Evolutionary conservation across 2,113 vertebrate species (phyloP).

Genomic region (Vombatus ursinus): DNA sequence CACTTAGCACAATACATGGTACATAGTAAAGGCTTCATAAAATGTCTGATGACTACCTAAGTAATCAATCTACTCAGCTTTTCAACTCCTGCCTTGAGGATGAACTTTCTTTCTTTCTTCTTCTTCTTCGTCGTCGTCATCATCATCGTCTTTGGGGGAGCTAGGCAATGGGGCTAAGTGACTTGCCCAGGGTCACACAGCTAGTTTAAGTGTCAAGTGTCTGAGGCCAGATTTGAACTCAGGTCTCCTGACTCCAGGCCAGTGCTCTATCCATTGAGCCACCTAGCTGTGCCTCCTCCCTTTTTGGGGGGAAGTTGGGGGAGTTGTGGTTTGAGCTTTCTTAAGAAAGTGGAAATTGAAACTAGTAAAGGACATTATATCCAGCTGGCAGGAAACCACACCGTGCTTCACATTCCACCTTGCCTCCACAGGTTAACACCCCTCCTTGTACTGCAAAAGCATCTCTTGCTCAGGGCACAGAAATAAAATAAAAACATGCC

Average conservation of each 20-base stretch:
- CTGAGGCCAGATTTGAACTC: no score
- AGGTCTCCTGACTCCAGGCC: no score
- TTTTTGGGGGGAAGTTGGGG: no score
- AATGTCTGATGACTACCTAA: background rate
- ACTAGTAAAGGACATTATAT: background rate
- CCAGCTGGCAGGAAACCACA: background rate
- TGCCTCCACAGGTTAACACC: background rate
- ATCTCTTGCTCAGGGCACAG: background rate
- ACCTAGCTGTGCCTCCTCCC: no score
- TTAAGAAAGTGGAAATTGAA: background rate
- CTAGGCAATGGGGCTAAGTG: no score
- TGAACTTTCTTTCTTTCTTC: no score
- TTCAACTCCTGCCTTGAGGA: background rate
- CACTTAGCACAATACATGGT: background rate
- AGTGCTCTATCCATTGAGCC: no score
- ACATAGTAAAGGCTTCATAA: background rate
- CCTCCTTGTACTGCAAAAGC: background rate
- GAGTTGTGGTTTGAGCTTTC: background rate
- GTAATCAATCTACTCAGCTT: background rate
- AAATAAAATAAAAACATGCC: background rate
- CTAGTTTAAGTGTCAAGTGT: no score
- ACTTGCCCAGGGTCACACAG: no score
- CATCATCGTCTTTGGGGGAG: no score
- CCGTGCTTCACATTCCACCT: background rate
- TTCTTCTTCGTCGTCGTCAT: no score